A percentile compares a stretch with the other conserved stretches of the same genome.
Evolutionary conservation across 2,113 vertebrate species (phyloP).

Genomic region (Scalopus aquaticus): DNA sequence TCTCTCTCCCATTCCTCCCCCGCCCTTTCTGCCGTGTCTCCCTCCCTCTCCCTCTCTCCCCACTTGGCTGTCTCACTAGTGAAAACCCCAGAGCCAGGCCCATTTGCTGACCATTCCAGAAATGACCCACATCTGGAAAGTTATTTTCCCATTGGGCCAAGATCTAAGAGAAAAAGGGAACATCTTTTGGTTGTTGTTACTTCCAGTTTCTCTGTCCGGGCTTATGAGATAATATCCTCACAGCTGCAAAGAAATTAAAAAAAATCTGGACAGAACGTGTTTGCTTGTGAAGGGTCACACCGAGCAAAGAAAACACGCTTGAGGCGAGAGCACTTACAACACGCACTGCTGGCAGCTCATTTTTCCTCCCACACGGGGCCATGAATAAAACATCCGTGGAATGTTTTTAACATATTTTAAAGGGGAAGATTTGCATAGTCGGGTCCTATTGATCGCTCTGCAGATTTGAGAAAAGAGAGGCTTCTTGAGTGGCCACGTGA

Average conservation of each 20-base stretch:
- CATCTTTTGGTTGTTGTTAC: neutral
- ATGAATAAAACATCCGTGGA: neutral
- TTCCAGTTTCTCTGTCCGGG: neutral
- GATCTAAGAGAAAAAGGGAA: neutral
- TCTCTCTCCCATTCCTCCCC: fast-evolving
- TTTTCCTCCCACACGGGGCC: too few relatives aligned
- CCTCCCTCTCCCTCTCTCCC: fast-evolving
- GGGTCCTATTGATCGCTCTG: neutral
- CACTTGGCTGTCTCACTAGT: neutral
- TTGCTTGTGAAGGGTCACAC: neutral
- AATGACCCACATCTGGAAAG: neutral
- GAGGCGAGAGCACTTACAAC: too few relatives aligned
- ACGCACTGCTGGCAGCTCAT: neutral
- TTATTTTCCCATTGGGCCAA: neutral
- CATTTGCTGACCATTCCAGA: neutral
- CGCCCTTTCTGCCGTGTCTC: fast-evolving
- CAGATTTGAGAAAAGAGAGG: fast-evolving
- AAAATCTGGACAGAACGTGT: neutral
- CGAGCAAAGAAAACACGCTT: neutral
- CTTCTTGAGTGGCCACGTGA: too few relatives aligned
- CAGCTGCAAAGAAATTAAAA: neutral
- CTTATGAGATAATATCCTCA: neutral
- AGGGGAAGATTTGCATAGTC: neutral
- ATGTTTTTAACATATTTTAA: neutral
- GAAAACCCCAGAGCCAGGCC: neutral